Percentiles rank a stretch among this genome's conserved stretches.
These are phyloP conservation scores for Sycobia sp. DNA, from an alignment of 1,140 invertebrate genomes.

Conservation along the genomic window DNA sequence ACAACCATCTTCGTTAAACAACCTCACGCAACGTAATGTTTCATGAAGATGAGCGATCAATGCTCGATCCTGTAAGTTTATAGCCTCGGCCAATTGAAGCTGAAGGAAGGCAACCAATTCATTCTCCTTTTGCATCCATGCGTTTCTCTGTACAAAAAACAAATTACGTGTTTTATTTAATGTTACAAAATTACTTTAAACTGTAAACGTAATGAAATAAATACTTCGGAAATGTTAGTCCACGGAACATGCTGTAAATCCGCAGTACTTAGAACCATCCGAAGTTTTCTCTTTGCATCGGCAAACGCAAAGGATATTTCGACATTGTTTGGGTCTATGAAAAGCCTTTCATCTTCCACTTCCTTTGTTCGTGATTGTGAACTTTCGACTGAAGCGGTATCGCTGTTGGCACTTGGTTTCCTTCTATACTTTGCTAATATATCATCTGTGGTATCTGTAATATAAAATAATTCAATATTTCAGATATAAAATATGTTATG, in stretches of 20 bases:
- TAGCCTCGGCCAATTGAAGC: slow-evolving; percentile 85
- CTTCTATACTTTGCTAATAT: slow-evolving; percentile 94
- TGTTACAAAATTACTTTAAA: neutral
- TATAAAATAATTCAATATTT: neutral
- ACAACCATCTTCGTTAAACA: slow-evolving; percentile 77
- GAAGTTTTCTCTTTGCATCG: slow-evolving; percentile 90
- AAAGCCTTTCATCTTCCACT: slow-evolving; percentile 62
- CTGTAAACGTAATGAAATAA: neutral
- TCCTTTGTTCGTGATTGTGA: slow-evolving; percentile 56
- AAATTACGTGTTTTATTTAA: slow-evolving; percentile 8
- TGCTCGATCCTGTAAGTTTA: slow-evolving; percentile 81
- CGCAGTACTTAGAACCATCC: slow-evolving; percentile 86
- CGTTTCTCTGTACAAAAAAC: slow-evolving; percentile 51
- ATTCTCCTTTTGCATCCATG: slow-evolving; percentile 65
- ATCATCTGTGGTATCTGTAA: slow-evolving; percentile 82
- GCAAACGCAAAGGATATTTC: slow-evolving; percentile 72
- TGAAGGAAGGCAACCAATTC: slow-evolving; percentile 76
- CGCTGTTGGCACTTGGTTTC: slow-evolving; percentile 71
- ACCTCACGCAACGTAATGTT: slow-evolving; percentile 79
- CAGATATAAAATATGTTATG: neutral
- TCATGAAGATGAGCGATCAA: slow-evolving; percentile 86
- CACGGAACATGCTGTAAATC: slow-evolving; percentile 68
- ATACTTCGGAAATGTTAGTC: slow-evolving; percentile 53
- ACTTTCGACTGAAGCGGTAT: slow-evolving; percentile 59
- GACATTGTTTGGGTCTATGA: slow-evolving; percentile 69